Conservation (phyloP, 2,113 vertebrate genomes). For the Daboia siamensis region DNA sequence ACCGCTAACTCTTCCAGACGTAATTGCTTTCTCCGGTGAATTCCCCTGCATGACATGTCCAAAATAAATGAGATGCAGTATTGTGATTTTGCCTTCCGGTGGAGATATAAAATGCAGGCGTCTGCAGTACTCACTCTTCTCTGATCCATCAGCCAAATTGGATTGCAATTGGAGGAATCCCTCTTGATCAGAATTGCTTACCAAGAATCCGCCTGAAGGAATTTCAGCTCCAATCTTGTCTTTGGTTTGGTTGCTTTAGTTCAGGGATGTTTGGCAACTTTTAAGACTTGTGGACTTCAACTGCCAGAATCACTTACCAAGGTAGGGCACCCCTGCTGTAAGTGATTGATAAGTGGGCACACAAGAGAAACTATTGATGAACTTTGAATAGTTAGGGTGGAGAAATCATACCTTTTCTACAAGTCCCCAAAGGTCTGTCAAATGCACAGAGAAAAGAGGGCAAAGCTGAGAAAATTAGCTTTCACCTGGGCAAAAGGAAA, state of each 20-base stretch:
- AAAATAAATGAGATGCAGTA: too few relatives aligned
- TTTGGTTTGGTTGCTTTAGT: too few relatives aligned
- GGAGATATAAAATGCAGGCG: constrained; percentile 56
- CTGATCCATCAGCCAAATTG: constrained; percentile 60
- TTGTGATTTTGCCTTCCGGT: not conserved
- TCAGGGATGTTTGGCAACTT: too few relatives aligned
- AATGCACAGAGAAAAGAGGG: not conserved
- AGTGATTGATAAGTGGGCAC: accelerated
- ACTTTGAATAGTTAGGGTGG: not conserved
- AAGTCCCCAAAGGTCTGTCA: not conserved
- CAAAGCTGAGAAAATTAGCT: not conserved
- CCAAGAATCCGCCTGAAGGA: constrained; percentile 14
- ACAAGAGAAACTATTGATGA: not conserved
- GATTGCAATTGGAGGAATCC: constrained; percentile 55
- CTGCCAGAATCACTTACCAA: too few relatives aligned
- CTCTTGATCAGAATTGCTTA: constrained; percentile 50
- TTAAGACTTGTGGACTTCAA: too few relatives aligned
- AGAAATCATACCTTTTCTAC: not conserved
- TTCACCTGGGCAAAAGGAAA: too few relatives aligned
- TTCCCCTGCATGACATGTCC: too few relatives aligned
- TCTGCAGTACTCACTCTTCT: constrained; percentile 49
- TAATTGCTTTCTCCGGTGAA: too few relatives aligned
- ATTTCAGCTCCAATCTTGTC: not conserved
- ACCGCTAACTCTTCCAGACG: too few relatives aligned
- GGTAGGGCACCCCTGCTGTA: too few relatives aligned